A percentile compares a stretch with the other conserved stretches of the same genome.
These are phyloP conservation scores for Callionymus lyra DNA, from an alignment of 2,113 vertebrate species.

Conservation along the genomic window DNA sequence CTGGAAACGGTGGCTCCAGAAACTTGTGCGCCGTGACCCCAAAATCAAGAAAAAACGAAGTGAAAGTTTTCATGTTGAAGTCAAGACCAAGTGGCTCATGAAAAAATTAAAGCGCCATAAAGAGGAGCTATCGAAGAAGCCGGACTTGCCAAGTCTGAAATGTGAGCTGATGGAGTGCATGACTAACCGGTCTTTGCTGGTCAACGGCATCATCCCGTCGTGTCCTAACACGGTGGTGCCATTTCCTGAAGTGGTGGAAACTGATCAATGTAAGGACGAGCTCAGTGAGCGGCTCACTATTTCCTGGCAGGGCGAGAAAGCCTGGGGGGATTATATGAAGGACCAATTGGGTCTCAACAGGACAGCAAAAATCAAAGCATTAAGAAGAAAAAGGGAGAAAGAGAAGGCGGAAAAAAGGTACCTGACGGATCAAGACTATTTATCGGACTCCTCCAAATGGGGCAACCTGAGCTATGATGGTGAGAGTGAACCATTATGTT, in stretches of 20 bases:
- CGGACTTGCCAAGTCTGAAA: slow-evolving; percentile 9
- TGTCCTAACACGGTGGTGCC: neutral
- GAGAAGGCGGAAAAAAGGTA: slow-evolving; percentile 44
- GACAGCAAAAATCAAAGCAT: slow-evolving; percentile 24
- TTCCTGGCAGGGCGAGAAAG: slow-evolving; percentile 67
- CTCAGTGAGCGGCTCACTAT: slow-evolving; percentile 67
- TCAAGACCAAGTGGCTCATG: slow-evolving; percentile 7
- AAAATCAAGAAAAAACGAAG: neutral
- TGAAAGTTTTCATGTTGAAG: neutral
- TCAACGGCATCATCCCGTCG: slow-evolving; percentile 8
- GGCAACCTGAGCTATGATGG: no score
- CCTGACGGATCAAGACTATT: slow-evolving; percentile 10
- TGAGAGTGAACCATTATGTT: no score
- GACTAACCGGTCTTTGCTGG: slow-evolving; percentile 44
- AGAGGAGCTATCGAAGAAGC: neutral
- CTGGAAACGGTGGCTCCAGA: slow-evolving; percentile 63
- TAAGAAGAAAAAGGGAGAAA: slow-evolving; percentile 56
- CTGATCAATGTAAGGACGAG: slow-evolving; percentile 35
- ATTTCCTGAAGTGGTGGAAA: slow-evolving; percentile 20
- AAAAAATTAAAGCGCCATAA: accelerated
- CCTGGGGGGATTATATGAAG: slow-evolving; percentile 70
- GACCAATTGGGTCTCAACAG: slow-evolving; percentile 44
- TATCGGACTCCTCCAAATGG: slow-evolving; percentile 68
- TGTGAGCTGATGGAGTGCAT: slow-evolving; percentile 43
- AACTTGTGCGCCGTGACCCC: slow-evolving; percentile 7